Conservation (phyloP, 1,140 invertebrate genomes). For the Lysiphlebus fabarum region DNA sequence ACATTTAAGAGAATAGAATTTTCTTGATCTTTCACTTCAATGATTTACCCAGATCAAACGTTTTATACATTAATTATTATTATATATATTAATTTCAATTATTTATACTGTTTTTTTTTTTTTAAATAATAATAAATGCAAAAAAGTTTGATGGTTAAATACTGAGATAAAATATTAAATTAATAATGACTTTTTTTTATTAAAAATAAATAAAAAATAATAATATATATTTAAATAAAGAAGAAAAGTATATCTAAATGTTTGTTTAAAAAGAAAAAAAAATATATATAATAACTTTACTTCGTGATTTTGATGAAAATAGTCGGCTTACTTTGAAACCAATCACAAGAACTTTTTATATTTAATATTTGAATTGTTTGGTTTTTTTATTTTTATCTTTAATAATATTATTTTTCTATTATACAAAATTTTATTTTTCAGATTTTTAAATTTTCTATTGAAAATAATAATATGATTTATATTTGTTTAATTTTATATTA, state of each 20-base stretch:
- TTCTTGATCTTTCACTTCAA: too few species aligned
- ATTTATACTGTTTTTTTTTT: too few species aligned
- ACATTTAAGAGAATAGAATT: too few species aligned
- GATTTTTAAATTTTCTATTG: too few species aligned
- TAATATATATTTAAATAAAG: background rate
- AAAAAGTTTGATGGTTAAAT: background rate
- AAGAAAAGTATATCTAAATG: constrained; percentile 21
- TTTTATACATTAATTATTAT: too few species aligned
- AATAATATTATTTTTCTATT: too few species aligned
- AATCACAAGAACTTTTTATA: constrained; percentile 29
- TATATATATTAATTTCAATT: too few species aligned
- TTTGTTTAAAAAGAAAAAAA: constrained; percentile 33
- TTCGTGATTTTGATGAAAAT: constrained; percentile 44
- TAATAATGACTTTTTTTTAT: constrained; percentile 35
- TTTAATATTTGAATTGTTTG: too few species aligned
- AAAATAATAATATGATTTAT: constrained; percentile 24
- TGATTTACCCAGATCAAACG: too few species aligned
- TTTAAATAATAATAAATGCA: too few species aligned
- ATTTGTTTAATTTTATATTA: background rate
- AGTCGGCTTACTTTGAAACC: constrained; percentile 42
- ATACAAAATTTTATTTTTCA: constrained; percentile 27
- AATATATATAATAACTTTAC: too few species aligned
- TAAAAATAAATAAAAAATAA: background rate
- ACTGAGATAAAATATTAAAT: constrained; percentile 45
- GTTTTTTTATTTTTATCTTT: constrained; percentile 23